Percentiles rank a stretch among this genome's conserved stretches.
Evolutionary conservation across 1,140 invertebrate species (phyloP).

Genomic region (Leptestheria dahalacensis): DNA sequence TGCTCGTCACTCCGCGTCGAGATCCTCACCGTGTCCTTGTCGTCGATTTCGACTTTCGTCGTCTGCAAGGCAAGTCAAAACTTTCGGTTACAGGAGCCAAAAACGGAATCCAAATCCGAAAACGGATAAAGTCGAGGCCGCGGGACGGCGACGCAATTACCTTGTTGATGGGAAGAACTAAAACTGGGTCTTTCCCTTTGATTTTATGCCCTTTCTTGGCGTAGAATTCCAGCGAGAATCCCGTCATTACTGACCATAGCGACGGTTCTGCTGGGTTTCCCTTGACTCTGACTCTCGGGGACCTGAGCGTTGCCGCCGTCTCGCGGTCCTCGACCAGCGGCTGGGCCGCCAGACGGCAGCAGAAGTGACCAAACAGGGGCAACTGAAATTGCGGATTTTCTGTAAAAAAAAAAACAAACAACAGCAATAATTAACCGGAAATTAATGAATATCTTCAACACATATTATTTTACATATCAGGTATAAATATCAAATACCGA

Average conservation of each 20-base stretch:
- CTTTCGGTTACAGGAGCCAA: not conserved
- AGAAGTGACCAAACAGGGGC: conserved; percentile 56
- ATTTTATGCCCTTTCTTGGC: not conserved
- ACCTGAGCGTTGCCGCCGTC: not conserved
- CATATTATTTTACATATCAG: conserved; percentile 21
- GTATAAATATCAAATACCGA: conserved; percentile 2
- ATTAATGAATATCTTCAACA: too few relatives aligned
- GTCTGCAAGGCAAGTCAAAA: not conserved
- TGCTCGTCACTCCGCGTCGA: not conserved
- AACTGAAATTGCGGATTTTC: conserved; percentile 39
- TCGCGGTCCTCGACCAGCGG: conserved; percentile 26
- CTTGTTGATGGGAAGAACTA: not conserved
- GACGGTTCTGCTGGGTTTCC: conserved; percentile 2
- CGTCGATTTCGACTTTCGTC: not conserved
- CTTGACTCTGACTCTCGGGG: not conserved
- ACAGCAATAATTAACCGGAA: conserved; percentile 11
- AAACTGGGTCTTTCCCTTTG: not conserved
- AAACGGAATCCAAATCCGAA: not conserved
- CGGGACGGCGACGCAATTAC: too few relatives aligned
- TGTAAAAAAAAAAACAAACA: conserved; percentile 20
- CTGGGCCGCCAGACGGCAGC: conserved; percentile 49
- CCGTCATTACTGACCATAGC: not conserved
- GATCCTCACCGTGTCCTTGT: not conserved
- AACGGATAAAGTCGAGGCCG: too few relatives aligned
- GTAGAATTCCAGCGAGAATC: conserved; percentile 3